These are phyloP conservation scores for Pongo pygmaeus DNA, from an alignment of 2,113 vertebrate species.

Conservation along the genomic window DNA sequence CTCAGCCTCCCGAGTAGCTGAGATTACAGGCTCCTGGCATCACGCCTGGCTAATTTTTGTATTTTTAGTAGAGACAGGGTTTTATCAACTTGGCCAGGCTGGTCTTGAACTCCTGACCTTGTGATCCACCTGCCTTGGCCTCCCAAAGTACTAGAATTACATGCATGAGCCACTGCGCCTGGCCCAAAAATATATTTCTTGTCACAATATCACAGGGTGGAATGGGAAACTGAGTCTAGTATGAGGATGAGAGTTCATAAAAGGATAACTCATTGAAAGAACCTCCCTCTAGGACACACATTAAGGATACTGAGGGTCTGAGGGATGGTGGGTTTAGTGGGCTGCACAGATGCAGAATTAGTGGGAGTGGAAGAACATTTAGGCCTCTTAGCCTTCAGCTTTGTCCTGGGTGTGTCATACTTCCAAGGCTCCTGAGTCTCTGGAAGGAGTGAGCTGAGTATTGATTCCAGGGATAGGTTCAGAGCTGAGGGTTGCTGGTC, in stretches of 20 bases:
- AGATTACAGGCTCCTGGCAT: too few relatives aligned
- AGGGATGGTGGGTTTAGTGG: not conserved
- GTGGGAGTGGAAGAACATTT: not conserved
- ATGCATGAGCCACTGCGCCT: too few relatives aligned
- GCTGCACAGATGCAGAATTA: not conserved
- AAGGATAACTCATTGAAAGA: not conserved
- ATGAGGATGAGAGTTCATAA: not conserved
- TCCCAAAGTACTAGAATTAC: too few relatives aligned
- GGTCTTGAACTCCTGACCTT: too few relatives aligned
- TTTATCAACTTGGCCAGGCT: too few relatives aligned
- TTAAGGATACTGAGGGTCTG: not conserved
- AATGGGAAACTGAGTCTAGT: not conserved
- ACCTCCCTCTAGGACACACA: not conserved
- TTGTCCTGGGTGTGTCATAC: not conserved
- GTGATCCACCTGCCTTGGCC: too few relatives aligned
- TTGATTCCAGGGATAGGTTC: not conserved
- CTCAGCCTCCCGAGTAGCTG: too few relatives aligned
- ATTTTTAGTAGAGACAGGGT: too few relatives aligned
- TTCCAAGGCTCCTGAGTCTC: not conserved
- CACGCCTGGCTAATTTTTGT: accelerated
- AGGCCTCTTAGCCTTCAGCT: not conserved
- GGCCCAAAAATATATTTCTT: not conserved
- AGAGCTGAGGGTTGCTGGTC: not conserved
- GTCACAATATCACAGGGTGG: not conserved
- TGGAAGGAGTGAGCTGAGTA: not conserved